A percentile compares a stretch with the other conserved stretches of the same genome.
Evolutionary conservation across 1,140 invertebrate genomes (phyloP).

Genomic region (Tribolium castaneum): DNA sequence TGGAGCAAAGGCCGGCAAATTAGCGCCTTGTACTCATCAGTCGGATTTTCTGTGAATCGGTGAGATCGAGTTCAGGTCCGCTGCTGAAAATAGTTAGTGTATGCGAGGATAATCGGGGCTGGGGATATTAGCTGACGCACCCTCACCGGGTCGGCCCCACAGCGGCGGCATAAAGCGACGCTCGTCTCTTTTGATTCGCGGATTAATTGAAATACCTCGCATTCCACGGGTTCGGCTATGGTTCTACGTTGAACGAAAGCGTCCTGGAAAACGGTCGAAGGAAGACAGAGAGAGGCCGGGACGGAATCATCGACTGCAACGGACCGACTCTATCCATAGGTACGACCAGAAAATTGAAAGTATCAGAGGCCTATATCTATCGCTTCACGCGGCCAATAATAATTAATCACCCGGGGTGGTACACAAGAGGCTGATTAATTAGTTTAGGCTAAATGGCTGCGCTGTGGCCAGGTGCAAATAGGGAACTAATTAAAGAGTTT

Average conservation of each 20-base stretch:
- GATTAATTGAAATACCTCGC: slow-evolving; percentile 64
- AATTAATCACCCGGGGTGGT: background rate
- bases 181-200: slow-evolving; percentile 63
- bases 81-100: slow-evolving; percentile 28
- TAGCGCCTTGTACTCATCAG: background rate
- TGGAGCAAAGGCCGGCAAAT: background rate
- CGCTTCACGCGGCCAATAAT: background rate
- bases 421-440: background rate
- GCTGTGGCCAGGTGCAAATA: background rate
- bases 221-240: slow-evolving; percentile 58
- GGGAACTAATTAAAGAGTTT: background rate
- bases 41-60: background rate
- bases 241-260: slow-evolving; percentile 41
- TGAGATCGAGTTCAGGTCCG: slow-evolving; percentile 22
- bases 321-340: slow-evolving; percentile 3
- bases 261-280: slow-evolving; percentile 44
- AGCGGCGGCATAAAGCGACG: slow-evolving; percentile 60
- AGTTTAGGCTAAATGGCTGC: background rate
- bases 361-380: background rate
- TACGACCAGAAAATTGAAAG: background rate
- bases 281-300: slow-evolving; percentile 16
- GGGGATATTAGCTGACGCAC: slow-evolving; percentile 44
- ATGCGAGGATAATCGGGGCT: slow-evolving; percentile 47
- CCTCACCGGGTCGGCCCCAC: slow-evolving; percentile 39
- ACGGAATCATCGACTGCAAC: background rate